Evolutionary conservation across 1,140 invertebrate species (phyloP), one percentile per base, ranked within the genome.

Genomic region (Tigriopus japonicus): DNA sequence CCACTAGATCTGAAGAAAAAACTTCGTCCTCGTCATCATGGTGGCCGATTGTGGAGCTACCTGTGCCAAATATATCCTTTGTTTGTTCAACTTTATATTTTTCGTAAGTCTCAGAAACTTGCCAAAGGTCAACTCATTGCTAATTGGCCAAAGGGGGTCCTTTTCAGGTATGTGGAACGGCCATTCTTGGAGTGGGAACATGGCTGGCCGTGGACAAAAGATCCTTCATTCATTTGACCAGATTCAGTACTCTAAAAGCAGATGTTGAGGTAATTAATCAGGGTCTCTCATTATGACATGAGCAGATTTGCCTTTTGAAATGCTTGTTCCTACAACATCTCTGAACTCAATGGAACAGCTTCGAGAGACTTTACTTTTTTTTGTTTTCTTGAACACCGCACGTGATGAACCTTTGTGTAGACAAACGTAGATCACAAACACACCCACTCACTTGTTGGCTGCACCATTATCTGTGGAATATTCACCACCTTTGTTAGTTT

Each of bases 151-250:
- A 5, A 5, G n/a, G n/a, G 45, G 12, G 56, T 60, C 59, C 63
- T 61, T 76, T 79, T 60, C 73, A 87, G 84, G 69, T 86, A 66
- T 74, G 80, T 64, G 84, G 84, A 66, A 80, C 81, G 66, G 79
- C 78, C 56, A 78, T 85, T 52, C 70, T 86, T 52, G 79, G 80
- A 14, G 74, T 84, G 52, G 85, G 84, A 65, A 80, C 86, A 69
- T 87, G 84, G 83, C 70, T 86, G 3, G 75, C 79, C 17, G 78
- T 80, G 14, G 83, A 86, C 69, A 79, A 79, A 65, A 76, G 74
- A 63, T 82, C 83, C 9, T 75, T 82, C 65, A 76, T 81, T 61
- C 76, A 77, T 63, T 71, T 84, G 63, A 73, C 77, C 56, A 77
- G 74, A 67, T 74, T 77, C 65, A 76, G 52, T 14, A n/a, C 76